phyloP scores from a whole-genome alignment of 2,113 vertebrate species.

The Eublepharis macularius region DNA sequence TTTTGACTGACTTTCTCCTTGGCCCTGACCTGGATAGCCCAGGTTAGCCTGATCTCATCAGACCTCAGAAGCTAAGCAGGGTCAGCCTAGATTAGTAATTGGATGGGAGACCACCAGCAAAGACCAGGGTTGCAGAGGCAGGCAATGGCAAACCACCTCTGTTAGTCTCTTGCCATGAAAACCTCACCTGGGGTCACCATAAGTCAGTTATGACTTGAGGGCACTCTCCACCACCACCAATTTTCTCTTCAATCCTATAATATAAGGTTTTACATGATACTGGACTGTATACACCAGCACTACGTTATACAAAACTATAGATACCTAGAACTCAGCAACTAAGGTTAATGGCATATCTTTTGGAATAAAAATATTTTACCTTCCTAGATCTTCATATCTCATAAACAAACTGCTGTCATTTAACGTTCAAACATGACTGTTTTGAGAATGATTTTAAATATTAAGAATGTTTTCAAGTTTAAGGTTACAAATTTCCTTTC shows the following conservation, averaged over 20 bases:
- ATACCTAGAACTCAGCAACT: background rate
- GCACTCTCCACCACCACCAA: too few relatives aligned
- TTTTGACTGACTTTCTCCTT: too few relatives aligned
- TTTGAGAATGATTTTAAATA: conserved; percentile 21
- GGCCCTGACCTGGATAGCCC: too few relatives aligned
- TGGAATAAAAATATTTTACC: background rate
- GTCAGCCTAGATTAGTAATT: too few relatives aligned
- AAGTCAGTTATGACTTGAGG: too few relatives aligned
- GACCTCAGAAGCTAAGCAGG: too few relatives aligned
- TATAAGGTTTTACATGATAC: background rate
- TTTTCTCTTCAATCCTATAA: background rate
- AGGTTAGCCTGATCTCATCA: too few relatives aligned
- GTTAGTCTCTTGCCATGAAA: too few relatives aligned
- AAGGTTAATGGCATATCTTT: background rate
- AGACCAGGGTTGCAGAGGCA: too few relatives aligned
- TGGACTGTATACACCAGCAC: background rate
- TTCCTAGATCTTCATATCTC: background rate
- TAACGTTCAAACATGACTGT: background rate
- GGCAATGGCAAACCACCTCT: too few relatives aligned
- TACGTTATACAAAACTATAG: background rate
- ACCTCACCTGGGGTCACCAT: too few relatives aligned
- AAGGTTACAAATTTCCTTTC: conserved; percentile 18
- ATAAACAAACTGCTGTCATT: background rate
- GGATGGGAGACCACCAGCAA: too few relatives aligned
- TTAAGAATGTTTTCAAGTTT: background rate